Conservation (phyloP, 2,113 vertebrate species). For the Periophthalmodon schlosseri region DNA sequence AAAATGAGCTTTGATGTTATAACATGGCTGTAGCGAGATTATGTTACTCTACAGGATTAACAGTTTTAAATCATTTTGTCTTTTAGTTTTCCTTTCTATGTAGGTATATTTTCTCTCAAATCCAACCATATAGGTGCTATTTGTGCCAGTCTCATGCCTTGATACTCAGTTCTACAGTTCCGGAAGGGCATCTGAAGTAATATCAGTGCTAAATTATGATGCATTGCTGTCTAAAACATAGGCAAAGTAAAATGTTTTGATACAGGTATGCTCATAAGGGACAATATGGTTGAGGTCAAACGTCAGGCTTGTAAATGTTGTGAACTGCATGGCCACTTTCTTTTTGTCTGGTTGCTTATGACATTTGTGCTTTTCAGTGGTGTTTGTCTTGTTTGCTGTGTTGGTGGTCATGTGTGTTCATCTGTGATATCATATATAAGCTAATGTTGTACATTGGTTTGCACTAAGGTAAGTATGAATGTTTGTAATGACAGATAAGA, state of each 20-base stretch:
- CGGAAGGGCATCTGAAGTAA: background rate
- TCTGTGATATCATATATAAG: background rate
- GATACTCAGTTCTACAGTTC: background rate
- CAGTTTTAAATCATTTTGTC: background rate
- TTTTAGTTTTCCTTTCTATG: background rate
- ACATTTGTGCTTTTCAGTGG: slow-evolving; percentile 40
- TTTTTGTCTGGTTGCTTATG: slow-evolving; percentile 15
- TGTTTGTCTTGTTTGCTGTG: slow-evolving; percentile 17
- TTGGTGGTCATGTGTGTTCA: slow-evolving; percentile 43
- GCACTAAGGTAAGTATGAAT: slow-evolving; percentile 62
- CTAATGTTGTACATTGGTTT: background rate
- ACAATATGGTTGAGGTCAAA: slow-evolving; percentile 62
- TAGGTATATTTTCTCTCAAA: background rate
- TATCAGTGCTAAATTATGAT: background rate
- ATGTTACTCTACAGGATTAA: slow-evolving; percentile 40
- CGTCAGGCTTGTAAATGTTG: slow-evolving; percentile 16
- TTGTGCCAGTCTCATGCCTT: background rate
- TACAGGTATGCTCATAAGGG: slow-evolving; percentile 57
- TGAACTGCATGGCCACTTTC: slow-evolving; percentile 59
- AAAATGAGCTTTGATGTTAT: slow-evolving; percentile 49
- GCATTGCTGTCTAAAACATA: background rate
- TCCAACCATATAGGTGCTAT: background rate
- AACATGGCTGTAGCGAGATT: slow-evolving; percentile 16
- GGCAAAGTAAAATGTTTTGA: background rate
- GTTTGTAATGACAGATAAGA: slow-evolving; percentile 11